Percentiles rank a stretch among this genome's conserved stretches.
Evolutionary conservation across 2,888 invertebrate species (phyloP).

Genomic region (Tricholauxania praeusta): DNA sequence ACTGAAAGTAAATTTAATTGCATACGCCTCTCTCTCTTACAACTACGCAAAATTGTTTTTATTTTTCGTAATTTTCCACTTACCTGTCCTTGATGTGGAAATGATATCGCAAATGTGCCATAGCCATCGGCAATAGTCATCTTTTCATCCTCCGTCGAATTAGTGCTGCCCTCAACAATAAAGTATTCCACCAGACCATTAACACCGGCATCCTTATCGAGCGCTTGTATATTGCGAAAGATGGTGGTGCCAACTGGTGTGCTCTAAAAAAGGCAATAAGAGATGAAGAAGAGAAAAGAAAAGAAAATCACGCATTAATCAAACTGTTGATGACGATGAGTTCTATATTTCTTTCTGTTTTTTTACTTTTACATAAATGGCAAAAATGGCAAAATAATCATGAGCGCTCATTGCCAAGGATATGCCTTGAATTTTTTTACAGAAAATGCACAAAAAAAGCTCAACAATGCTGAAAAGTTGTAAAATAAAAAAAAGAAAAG

Average conservation of each 20-base stretch:
- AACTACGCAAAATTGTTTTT: background rate
- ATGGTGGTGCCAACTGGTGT: slow-evolving; percentile 88
- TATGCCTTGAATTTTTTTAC: slow-evolving; percentile 20
- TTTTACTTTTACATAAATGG: slow-evolving; percentile 24
- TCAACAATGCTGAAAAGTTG: slow-evolving; percentile 1
- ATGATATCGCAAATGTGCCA: slow-evolving; percentile 85
- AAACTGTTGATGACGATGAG: slow-evolving; percentile 21
- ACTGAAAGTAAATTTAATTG: slow-evolving; percentile 22
- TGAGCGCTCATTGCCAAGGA: background rate
- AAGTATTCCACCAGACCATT: slow-evolving; percentile 91
- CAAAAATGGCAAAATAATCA: slow-evolving; percentile 29
- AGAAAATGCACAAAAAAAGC: background rate
- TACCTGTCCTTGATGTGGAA: slow-evolving; percentile 87
- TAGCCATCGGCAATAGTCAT: slow-evolving; percentile 82
- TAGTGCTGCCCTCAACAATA: slow-evolving; percentile 75
- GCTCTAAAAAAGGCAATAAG: slow-evolving; percentile 73
- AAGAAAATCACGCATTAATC: slow-evolving; percentile 23
- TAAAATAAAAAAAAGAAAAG: background rate
- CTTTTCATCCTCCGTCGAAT: slow-evolving; percentile 70
- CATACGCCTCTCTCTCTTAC: background rate
- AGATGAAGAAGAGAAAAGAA: background rate
- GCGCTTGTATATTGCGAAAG: slow-evolving; percentile 83
- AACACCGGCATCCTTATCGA: slow-evolving; percentile 87
- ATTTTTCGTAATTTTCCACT: slow-evolving; percentile 47
- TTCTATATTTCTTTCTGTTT: background rate